Evolutionary conservation across 2,113 vertebrate species (phyloP), one percentile per base, ranked within the genome.

Genomic region (Hippolais icterina): DNA sequence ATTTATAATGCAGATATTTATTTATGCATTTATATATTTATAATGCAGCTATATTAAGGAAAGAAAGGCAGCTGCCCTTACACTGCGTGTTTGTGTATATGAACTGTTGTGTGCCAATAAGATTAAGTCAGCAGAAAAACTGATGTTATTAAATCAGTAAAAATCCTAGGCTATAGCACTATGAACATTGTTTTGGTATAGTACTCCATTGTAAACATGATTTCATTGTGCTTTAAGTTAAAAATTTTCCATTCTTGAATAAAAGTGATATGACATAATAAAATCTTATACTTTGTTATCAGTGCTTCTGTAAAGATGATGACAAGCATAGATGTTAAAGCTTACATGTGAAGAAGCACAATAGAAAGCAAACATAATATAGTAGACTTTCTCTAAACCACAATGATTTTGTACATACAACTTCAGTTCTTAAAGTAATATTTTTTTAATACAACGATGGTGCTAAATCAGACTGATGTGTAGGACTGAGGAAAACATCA

Each of bases 221-320:
- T 50, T 63, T 47, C 5, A 46, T 85, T 65, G 10, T 17, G 23
- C 20, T 75, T 84, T 79, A 44, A 37, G 20, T 23, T 42, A 61
- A 83, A 79, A 57, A 19, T 6, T 35, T 77, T 57, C 49, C 4
- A 16, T 5, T 87, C 9, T 14, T 72, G n/a, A 71, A 87, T 56
- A 31, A 35, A 85, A 79, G 10, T 35, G 2, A 6, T 69, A 47
- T 21, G 31, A 47, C 21, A 57, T 33, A 93, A 31, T 12, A 41
- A 69, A 28, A 3, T 16, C 23, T 47, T 70, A 4, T 54, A 27
- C 0, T 0, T 53, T 39, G 3, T 57, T 46, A 47, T 28, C 17
- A 9, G 2, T 39, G 14, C 4, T 74, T 86, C 35, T 47, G 10
- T 37, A 61, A 74, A 41, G 6, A 37, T 9, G 13, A 42, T 41